Percentiles rank a stretch among this genome's conserved stretches.
Conservation (phyloP, 37 sponge, comb jelly and placozoan species). For the Haliclona indistincta region DNA sequence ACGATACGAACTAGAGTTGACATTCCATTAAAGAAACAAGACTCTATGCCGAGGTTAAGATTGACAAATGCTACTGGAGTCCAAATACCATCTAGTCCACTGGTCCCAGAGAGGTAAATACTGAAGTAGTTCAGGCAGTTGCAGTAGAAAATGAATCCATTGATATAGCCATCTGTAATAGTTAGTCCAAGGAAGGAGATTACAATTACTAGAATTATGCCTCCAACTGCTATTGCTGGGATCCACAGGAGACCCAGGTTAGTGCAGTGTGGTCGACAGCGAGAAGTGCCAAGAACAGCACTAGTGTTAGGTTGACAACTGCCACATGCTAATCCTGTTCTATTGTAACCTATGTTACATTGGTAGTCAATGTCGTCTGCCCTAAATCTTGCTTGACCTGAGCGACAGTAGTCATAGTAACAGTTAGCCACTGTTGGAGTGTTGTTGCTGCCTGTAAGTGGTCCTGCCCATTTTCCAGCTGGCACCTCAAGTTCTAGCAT, state of each 20-base stretch:
- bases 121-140: constrained; percentile 19
- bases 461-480: constrained; percentile 22
- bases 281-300: constrained; percentile 13
- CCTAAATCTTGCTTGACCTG: not conserved
- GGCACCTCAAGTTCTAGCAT: not conserved
- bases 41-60: constrained; percentile 28
- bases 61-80: constrained; percentile 4
- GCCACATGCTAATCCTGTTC: constrained; percentile 27
- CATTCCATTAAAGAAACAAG: constrained; percentile 32
- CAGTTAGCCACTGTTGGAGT: not conserved
- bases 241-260: constrained; percentile 4
- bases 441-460: not conserved
- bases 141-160: constrained; percentile 30
- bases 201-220: not conserved
- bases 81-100: too few relatives aligned
- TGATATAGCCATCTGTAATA: constrained; percentile 30
- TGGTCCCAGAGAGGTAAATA: not conserved
- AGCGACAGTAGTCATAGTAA: constrained; percentile 3
- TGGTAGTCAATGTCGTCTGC: constrained; percentile 16
- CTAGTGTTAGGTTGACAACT: constrained; percentile 2
- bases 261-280: constrained; percentile 16
- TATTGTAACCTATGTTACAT: not conserved
- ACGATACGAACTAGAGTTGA: constrained; percentile 1
- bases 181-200: not conserved
- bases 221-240: constrained; percentile 4